Conservation (phyloP, 2,797 vertebrate genomes). For the Lophius americanus region DNA sequence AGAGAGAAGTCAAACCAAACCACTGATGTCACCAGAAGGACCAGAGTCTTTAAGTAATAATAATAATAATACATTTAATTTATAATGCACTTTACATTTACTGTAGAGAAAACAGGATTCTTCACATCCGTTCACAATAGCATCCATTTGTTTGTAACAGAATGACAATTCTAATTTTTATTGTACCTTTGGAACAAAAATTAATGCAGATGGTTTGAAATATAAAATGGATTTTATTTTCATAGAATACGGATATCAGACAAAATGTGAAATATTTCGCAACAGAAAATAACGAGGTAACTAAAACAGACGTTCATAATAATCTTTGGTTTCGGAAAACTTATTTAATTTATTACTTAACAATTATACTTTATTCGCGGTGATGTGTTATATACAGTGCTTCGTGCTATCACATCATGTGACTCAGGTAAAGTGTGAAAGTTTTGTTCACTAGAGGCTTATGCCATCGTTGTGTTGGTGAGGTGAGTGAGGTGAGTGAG, state of each 20-base stretch:
- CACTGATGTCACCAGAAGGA: too few relatives aligned
- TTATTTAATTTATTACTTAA: background rate
- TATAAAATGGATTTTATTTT: background rate
- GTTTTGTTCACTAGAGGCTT: constrained; percentile 6
- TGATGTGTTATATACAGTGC: background rate
- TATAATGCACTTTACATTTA: too few relatives aligned
- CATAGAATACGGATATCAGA: constrained; percentile 4
- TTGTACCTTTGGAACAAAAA: background rate
- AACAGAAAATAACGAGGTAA: background rate
- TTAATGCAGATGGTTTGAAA: background rate
- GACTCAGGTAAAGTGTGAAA: background rate
- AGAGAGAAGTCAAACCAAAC: too few relatives aligned
- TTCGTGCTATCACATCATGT: background rate
- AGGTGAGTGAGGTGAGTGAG: too few relatives aligned
- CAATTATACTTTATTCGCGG: background rate
- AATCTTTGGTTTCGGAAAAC: background rate
- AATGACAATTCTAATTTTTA: background rate
- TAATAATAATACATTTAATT: background rate
- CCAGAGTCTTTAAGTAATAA: background rate
- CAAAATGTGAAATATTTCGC: background rate
- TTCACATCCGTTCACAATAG: too few relatives aligned
- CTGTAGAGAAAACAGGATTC: background rate
- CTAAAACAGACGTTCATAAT: background rate
- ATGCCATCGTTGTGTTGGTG: constrained; percentile 13
- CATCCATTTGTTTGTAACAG: background rate